These are phyloP conservation scores for Pelosia muscerda DNA, from an alignment of 2,888 invertebrate species.

Conservation along the genomic window DNA sequence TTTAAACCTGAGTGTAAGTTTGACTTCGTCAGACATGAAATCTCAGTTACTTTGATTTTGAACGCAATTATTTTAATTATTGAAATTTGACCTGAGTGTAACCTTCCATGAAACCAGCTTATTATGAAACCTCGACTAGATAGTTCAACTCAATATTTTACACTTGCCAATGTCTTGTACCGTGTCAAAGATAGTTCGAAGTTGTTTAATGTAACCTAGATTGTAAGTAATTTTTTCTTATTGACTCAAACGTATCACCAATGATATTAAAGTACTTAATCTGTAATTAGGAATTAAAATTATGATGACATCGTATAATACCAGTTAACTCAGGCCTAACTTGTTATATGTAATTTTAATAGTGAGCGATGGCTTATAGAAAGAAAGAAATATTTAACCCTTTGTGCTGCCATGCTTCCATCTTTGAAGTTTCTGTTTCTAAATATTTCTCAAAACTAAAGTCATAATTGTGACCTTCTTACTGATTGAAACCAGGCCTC, in stretches of 20 bases:
- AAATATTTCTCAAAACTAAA: background rate
- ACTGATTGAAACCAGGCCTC: background rate
- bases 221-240: constrained; percentile 48
- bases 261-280: constrained; percentile 57
- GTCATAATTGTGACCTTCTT: background rate
- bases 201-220: constrained; percentile 44
- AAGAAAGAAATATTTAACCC: background rate
- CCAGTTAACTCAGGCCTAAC: background rate
- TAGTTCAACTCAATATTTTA: constrained; percentile 38
- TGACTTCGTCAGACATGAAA: background rate
- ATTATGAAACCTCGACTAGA: constrained; percentile 20
- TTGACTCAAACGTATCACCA: constrained; percentile 57
- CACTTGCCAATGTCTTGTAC: constrained; percentile 52
- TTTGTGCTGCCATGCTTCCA: background rate
- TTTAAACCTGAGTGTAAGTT: background rate
- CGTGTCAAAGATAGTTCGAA: constrained; percentile 48
- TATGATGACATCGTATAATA: constrained; percentile 22
- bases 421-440: background rate
- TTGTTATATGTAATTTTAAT: background rate
- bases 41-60: background rate
- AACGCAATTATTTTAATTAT: too few species aligned
- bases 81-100: background rate
- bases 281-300: constrained; percentile 38
- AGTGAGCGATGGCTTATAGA: background rate
- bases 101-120: background rate